Base-by-base conservation (phyloP, 2,113 vertebrate genomes). In the Lagopus leucura region DNA sequence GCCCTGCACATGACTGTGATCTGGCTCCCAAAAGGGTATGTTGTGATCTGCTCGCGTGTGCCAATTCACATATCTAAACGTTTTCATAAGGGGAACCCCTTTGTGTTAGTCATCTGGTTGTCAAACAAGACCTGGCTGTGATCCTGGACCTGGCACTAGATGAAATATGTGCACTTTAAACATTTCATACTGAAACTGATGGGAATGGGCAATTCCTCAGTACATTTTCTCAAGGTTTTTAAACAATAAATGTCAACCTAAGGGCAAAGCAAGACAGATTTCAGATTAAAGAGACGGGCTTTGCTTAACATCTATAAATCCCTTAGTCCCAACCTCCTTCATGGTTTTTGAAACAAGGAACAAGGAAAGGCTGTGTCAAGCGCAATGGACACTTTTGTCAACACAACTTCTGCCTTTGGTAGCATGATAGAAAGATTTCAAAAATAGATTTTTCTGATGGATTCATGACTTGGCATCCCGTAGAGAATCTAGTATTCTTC, bases 101-200 rank as follows among this genome's bases (percentile, higher is more conserved):
- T 95, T 95, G 92, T 97, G 90, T 96, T 97, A 94, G 87, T 95
- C 93, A 95, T 97, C 97, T 97, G 96, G 89, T 96, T 97, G 96
- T 97, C 97, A 97, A 94, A 88, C 60, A 28, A 78, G 52, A 40
- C 75, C 93, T 96, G 95, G 94, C 96, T 94, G 79, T 0, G 17
- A 71, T 88, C 96, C 97, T 94, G 82, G 87, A 63, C 87, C 96
- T 96, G 96, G 95, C 95, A 96, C 72, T 77, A 86, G 92, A 83
- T 96, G 91, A 96, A 94, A 95, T 92, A 94, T 82, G 89, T 95
- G 89, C 96, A 55, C 94, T 95, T 96, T 83, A 88, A 95, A 89
- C 94, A 27, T 87, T 88, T 89, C 86, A 61, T 90, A 77, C 73
- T 94, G 50, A 28, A 66, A 76, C 86, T 43, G 76, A 90, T 89